Evolutionary conservation across 2,113 vertebrate species (phyloP), one percentile per base, ranked within the genome.

Genomic region (Poecile atricapillus): DNA sequence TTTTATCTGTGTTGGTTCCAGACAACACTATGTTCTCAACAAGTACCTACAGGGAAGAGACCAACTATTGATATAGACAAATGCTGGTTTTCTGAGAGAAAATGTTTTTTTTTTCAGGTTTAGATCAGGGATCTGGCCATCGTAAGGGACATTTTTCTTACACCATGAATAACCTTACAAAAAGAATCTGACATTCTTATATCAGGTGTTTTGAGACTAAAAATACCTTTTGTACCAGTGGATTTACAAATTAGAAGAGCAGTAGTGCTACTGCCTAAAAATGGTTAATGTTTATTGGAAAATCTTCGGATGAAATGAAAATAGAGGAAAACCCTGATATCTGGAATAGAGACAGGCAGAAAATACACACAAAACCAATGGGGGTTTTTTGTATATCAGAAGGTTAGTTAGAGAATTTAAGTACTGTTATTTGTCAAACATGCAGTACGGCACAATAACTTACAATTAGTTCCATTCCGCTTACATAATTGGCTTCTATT

Each of bases 11-110:
- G 1, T 60, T 59, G 0, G 7, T 59, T 89, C n/a, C 20, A 74
- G 41, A 41, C 9, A 79, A 9, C 15, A 35, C 55, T 46, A 53
- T 49, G 53, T 50, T n/a, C 13, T 67, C 64, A 19, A 12, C 10
- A n/a, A 52, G n/a, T 25, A 62, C 39, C 20, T 69, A 7, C 0
- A 0, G 2, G 53, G 20, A 79, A 43, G 22, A 78, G 2, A n/a
- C 4, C 6, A 50, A 8, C 19, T n/a, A 16, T 13, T 55, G 43
- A 28, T 23, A 43, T 5, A 50, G 65, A 13, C 19, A 74, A 28
- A 15, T 35, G 13, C 8, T 65, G n/a, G 46, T 64, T 84, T 77
- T 55, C 44, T 85, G 55, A 65, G 21, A 47, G n/a, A 53, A 76
- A 43, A 25, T 39, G 0, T 11, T 3, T 0, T 1, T 33, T 33